Evolutionary conservation across 2,797 vertebrate genomes (phyloP).

Genomic region (Coendou prehensilis): DNA sequence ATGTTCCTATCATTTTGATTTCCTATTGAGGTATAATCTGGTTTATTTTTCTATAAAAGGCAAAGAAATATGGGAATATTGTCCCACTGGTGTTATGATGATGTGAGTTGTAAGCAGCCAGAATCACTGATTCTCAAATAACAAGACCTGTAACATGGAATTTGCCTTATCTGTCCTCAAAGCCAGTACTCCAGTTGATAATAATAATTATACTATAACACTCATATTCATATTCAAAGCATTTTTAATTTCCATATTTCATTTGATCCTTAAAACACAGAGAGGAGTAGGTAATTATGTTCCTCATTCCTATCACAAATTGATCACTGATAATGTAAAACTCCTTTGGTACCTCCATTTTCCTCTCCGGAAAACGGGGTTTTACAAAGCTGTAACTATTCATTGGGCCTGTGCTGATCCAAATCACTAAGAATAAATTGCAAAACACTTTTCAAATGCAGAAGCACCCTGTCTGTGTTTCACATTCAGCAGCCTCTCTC

Average conservation of each 20-base stretch:
- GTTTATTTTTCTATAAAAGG: constrained; percentile 1
- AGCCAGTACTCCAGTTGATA: neutral
- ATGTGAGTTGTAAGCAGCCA: neutral
- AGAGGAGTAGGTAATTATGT: neutral
- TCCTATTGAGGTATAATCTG: neutral
- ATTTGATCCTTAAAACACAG: constrained; percentile 18
- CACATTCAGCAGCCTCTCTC: constrained; percentile 24
- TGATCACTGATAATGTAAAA: neutral
- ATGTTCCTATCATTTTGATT: neutral
- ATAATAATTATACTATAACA: neutral
- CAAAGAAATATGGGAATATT: neutral
- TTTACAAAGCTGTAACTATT: constrained; percentile 16
- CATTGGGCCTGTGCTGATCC: neutral
- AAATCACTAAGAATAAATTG: constrained; percentile 8
- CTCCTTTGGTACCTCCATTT: neutral
- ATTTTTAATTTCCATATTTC: constrained; percentile 32
- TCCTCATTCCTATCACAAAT: neutral
- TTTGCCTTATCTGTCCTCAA: neutral
- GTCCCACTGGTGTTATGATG: neutral
- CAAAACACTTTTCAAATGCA: neutral
- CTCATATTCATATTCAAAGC: neutral
- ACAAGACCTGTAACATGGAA: neutral
- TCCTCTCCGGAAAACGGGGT: neutral
- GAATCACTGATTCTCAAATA: neutral
- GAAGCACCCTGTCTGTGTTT: neutral